These are phyloP conservation scores for Hyles euphorbiae DNA, from an alignment of 1,140 invertebrate genomes.

Conservation along the genomic window DNA sequence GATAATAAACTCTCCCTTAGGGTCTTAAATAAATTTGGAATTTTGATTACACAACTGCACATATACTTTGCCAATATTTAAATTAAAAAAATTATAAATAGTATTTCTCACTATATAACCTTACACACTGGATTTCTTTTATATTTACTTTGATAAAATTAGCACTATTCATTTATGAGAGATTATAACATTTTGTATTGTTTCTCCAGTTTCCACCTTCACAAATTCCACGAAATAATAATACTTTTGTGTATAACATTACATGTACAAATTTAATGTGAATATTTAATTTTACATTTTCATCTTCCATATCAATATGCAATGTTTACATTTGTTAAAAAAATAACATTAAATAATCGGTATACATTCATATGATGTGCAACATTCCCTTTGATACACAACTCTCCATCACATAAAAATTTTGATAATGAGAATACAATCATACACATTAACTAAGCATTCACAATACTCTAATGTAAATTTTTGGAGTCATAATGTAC, in stretches of 20 bases:
- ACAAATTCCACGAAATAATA: conserved; percentile 3
- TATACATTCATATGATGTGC: conserved; percentile 45
- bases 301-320: conserved; percentile 7
- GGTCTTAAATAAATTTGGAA: conserved; percentile 23
- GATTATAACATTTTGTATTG: conserved; percentile 1
- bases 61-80: conserved; percentile 42
- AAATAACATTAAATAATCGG: conserved; percentile 48
- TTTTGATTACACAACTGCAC: conserved; percentile 22
- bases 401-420: conserved; percentile 51
- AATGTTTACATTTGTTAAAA: conserved; percentile 35
- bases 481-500: conserved; percentile 60
- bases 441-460: conserved; percentile 61
- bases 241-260: conserved; percentile 8
- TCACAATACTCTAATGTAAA: conserved; percentile 60
- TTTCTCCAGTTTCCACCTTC: conserved; percentile 1
- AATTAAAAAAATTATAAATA: conserved; percentile 43
- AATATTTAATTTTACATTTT: conserved; percentile 2
- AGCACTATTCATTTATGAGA: not conserved
- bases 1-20: conserved; percentile 6
- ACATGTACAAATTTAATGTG: conserved; percentile 4
- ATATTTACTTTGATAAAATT: conserved; percentile 8
- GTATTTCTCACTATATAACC: conserved; percentile 32
- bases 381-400: conserved; percentile 41
- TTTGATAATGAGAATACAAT: conserved; percentile 52
- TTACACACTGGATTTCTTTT: conserved; percentile 29